phyloP scores from a whole-genome alignment of 2,113 vertebrate species.

The Vimba vimba region DNA sequence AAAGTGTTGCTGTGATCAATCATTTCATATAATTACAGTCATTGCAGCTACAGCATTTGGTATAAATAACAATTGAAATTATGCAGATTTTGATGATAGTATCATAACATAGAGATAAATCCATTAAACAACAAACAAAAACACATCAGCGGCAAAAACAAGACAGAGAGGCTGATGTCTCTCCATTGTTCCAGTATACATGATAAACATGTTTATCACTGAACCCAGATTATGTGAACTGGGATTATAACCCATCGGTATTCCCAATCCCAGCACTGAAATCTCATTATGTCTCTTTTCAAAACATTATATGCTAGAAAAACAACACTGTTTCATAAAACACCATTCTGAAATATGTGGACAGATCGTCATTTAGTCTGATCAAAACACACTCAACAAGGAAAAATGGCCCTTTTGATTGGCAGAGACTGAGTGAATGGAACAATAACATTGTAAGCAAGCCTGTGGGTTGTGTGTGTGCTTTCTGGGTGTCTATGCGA shows the following conservation, averaged over 20 bases:
- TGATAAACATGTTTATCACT: slow-evolving; percentile 41
- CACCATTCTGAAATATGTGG: background rate
- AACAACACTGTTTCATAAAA: background rate
- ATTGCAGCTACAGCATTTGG: background rate
- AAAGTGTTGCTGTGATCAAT: background rate
- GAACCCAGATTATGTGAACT: slow-evolving; percentile 37
- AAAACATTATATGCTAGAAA: slow-evolving; percentile 12
- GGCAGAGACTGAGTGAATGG: slow-evolving; percentile 15
- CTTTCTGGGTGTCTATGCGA: slow-evolving; percentile 5
- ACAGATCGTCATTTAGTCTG: background rate
- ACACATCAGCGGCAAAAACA: background rate
- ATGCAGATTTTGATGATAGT: slow-evolving; percentile 1
- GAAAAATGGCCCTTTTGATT: slow-evolving; percentile 22
- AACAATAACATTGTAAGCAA: background rate
- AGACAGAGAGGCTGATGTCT: background rate
- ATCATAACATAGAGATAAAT: background rate
- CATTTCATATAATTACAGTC: background rate
- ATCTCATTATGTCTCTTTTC: slow-evolving; percentile 9
- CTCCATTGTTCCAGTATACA: background rate
- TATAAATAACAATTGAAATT: slow-evolving; percentile 20
- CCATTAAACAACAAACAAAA: slow-evolving; percentile 3
- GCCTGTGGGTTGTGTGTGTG: slow-evolving; percentile 9
- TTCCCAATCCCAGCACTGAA: background rate
- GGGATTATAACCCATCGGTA: slow-evolving; percentile 5
- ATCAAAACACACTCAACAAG: slow-evolving; percentile 17